Percentiles rank a stretch among this genome's conserved stretches.
Evolutionary conservation across 2,113 vertebrate genomes (phyloP).

Genomic region (Rhinogobius similis): DNA sequence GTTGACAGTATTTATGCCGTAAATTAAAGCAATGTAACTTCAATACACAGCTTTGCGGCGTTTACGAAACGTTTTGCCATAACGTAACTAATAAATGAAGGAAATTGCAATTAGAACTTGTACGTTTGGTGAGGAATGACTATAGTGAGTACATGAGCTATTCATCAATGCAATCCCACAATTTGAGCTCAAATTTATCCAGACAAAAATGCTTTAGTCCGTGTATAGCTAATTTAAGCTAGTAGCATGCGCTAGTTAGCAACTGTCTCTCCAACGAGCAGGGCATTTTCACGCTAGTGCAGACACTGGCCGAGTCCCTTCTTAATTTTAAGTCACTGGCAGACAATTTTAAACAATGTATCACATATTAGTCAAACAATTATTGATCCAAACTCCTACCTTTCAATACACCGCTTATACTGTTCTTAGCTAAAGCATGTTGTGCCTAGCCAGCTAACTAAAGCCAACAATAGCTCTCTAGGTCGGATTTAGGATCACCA

Average conservation of each 20-base stretch:
- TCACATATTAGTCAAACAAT: neutral
- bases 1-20: neutral
- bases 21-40: neutral
- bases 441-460: slow-evolving; percentile 68
- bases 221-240: slow-evolving; percentile 70
- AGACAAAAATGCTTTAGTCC: slow-evolving; percentile 35
- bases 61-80: neutral
- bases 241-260: slow-evolving; percentile 74
- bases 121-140: neutral
- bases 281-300: slow-evolving; percentile 39
- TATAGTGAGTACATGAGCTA: neutral
- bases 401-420: slow-evolving; percentile 51
- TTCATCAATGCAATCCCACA: slow-evolving; percentile 17
- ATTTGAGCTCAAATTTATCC: slow-evolving; percentile 19
- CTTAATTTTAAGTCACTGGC: neutral
- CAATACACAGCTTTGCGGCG: neutral
- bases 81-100: neutral
- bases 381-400: slow-evolving; percentile 24
- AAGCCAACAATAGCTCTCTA: slow-evolving; percentile 72
- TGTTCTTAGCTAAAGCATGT: slow-evolving; percentile 63
- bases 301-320: slow-evolving; percentile 5
- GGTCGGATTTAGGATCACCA: slow-evolving; percentile 44
- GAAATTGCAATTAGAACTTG: neutral
- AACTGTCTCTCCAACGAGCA: slow-evolving; percentile 51
- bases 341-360: neutral